These are phyloP conservation scores for Gerris buenoi DNA, from an alignment of 1,140 invertebrate species.

Conservation along the genomic window DNA sequence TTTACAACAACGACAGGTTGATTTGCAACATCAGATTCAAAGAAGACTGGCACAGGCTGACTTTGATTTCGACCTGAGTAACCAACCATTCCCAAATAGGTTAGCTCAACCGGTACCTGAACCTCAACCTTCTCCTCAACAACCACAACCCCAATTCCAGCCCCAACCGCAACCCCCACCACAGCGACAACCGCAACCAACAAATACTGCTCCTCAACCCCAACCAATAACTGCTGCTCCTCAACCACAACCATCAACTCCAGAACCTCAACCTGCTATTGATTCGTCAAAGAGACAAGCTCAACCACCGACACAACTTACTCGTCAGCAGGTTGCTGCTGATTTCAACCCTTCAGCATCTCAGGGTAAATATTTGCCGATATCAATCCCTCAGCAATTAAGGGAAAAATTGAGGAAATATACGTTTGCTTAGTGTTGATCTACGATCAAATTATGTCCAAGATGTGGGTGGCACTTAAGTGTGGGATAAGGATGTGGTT, in stretches of 20 bases:
- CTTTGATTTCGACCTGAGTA: not conserved
- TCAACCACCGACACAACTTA: not conserved
- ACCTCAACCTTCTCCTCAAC: not conserved
- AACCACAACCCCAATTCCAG: not conserved
- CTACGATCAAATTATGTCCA: too few relatives aligned
- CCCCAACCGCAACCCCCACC: not conserved
- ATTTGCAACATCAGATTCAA: constrained; percentile 21
- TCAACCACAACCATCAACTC: constrained; percentile 4
- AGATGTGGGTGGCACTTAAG: too few relatives aligned
- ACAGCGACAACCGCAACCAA: not conserved
- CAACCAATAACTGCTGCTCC: not conserved
- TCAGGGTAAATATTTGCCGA: not conserved
- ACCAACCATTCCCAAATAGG: not conserved
- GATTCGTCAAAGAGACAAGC: not conserved
- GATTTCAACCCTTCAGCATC: not conserved
- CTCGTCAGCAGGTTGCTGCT: not conserved
- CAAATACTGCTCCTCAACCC: not conserved
- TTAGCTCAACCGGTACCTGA: constrained; percentile 2
- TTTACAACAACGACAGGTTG: constrained; percentile 17
- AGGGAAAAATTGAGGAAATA: too few relatives aligned
- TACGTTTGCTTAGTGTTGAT: too few relatives aligned
- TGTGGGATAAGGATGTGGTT: too few relatives aligned
- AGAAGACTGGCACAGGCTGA: constrained; percentile 17
- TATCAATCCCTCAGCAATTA: not conserved
- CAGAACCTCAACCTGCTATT: not conserved